Evolutionary conservation across 2,888 invertebrate genomes (phyloP).

Genomic region (Sinopyrophorus schimmeli): DNA sequence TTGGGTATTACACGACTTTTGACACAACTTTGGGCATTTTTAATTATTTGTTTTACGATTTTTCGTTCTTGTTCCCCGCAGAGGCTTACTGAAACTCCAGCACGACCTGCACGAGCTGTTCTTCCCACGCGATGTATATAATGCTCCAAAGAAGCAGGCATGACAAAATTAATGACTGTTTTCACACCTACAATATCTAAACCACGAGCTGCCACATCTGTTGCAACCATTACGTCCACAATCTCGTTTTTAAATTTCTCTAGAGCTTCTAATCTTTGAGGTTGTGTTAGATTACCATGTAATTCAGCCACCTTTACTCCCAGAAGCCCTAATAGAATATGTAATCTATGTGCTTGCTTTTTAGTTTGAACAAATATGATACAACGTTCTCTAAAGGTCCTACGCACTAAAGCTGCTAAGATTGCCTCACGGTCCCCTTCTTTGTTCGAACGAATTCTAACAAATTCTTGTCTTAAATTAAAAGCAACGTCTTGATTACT

Average conservation of each 20-base stretch:
- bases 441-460: slow-evolving; percentile 84
- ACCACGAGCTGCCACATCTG: slow-evolving; percentile 91
- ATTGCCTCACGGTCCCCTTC: slow-evolving; percentile 93
- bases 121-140: slow-evolving; percentile 97
- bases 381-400: slow-evolving; percentile 88
- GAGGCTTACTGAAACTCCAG: slow-evolving; percentile 91
- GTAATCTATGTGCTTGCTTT: slow-evolving; percentile 90
- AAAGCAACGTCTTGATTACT: slow-evolving; percentile 95
- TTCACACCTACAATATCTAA: slow-evolving; percentile 96
- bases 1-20: slow-evolving; percentile 85
- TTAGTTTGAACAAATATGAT: slow-evolving; percentile 98
- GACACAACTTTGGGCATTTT: slow-evolving; percentile 80
- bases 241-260: slow-evolving; percentile 84
- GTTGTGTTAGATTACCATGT: slow-evolving; percentile 96
- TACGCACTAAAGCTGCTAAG: slow-evolving; percentile 76
- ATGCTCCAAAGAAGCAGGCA: slow-evolving; percentile 93
- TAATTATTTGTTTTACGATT: slow-evolving; percentile 90
- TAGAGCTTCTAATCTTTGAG: slow-evolving; percentile 88
- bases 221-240: slow-evolving; percentile 81
- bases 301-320: slow-evolving; percentile 80
- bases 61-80: slow-evolving; percentile 92
- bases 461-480: slow-evolving; percentile 94
- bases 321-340: slow-evolving; percentile 86
- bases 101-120: slow-evolving; percentile 93
- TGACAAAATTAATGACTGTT: slow-evolving; percentile 94